Conservation (phyloP, 2,888 invertebrate species). For the Glaucopsyche alexis region DNA sequence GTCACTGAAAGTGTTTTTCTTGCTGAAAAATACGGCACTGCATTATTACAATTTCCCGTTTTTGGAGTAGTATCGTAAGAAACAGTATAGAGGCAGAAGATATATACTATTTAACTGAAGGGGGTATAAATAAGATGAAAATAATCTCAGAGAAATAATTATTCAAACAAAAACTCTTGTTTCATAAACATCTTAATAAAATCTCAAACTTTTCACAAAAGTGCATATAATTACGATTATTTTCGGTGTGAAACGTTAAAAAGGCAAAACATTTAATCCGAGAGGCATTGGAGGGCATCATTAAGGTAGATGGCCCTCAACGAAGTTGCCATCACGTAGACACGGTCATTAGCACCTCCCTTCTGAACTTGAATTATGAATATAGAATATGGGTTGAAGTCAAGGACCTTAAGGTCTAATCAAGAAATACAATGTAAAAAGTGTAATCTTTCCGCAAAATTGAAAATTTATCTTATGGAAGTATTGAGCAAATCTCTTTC, state of each 20-base stretch:
- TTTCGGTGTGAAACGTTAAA: constrained; percentile 48
- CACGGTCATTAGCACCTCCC: constrained; percentile 43
- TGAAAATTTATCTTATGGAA: no score
- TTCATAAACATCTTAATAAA: not conserved
- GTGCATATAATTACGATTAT: constrained; percentile 40
- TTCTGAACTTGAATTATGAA: constrained; percentile 46
- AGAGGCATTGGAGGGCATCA: constrained; percentile 62
- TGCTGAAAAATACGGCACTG: no score
- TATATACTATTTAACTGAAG: no score
- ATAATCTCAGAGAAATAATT: no score
- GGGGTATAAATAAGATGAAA: no score
- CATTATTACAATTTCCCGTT: no score
- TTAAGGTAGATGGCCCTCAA: constrained; percentile 60
- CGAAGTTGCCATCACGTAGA: constrained; percentile 47
- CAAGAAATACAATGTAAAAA: not conserved
- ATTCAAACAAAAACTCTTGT: not conserved
- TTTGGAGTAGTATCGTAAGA: no score
- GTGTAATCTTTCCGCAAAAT: no score
- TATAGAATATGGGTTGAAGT: constrained; percentile 9
- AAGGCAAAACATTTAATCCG: constrained; percentile 62
- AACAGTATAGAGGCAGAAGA: no score
- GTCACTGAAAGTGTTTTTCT: no score
- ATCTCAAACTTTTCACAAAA: not conserved
- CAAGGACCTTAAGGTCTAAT: constrained; percentile 5
- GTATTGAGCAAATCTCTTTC: no score